Conservation (phyloP, 2,113 vertebrate species). For the Anolis carolinensis region DNA sequence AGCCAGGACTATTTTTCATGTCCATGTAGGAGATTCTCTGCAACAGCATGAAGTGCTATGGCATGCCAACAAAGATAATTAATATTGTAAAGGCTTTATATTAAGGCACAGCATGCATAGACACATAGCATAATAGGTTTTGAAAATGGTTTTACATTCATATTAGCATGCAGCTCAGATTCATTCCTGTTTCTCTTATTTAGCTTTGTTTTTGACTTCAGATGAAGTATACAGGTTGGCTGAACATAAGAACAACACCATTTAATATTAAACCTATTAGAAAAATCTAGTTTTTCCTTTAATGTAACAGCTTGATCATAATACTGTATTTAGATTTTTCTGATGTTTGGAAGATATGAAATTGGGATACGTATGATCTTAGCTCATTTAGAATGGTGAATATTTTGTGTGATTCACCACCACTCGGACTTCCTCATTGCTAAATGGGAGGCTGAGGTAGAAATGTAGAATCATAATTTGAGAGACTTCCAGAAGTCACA, state of each 20-base stretch:
- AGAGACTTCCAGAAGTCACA: too few species aligned
- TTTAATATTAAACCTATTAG: not conserved
- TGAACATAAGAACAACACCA: not conserved
- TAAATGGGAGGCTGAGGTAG: too few species aligned
- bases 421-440: too few species aligned
- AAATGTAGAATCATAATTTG: too few species aligned
- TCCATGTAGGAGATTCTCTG: not conserved
- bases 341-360: not conserved
- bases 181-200: not conserved
- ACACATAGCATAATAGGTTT: not conserved
- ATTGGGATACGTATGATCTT: not conserved
- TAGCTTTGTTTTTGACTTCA: not conserved
- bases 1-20: not conserved
- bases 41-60: not conserved
- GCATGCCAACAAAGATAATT: conserved; percentile 14
- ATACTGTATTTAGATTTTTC: not conserved
- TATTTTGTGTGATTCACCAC: too few species aligned
- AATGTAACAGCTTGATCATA: not conserved
- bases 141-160: not conserved
- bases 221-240: not conserved
- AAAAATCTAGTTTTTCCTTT: not conserved
- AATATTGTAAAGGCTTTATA: conserved; percentile 2
- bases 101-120: not conserved
- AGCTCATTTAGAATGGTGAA: too few species aligned
- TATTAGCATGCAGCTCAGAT: not conserved